Evolutionary conservation across 1,140 invertebrate species (phyloP), one percentile per base, ranked within the genome.

Genomic region (Trachymyrmex septentrionalis): DNA sequence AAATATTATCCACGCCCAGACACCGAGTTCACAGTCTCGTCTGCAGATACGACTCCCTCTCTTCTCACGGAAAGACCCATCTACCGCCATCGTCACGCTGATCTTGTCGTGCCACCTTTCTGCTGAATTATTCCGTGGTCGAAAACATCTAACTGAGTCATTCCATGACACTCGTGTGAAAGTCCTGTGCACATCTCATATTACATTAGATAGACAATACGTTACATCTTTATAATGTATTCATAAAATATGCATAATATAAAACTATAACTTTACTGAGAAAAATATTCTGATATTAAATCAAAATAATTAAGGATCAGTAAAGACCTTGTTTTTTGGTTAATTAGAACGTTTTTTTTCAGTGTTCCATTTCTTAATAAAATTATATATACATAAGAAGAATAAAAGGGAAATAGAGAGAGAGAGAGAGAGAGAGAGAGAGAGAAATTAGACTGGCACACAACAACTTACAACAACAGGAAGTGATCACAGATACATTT

Each of bases 1-100:
- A 92, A 93, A 92, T 93, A 91, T 93, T 44, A 63, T 87, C 80
- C 76, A 87, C 87, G 86, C 88, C 80, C 89, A 86, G 89, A 61
- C 50, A 12, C 2, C 30, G 64, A 61, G 63, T 87, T 71, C 27
- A 71, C 48, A 67, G 71, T 44, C 71, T 78, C 69, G 85, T 48
- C 61, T 30, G 55, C 55, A 55, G 63, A 64, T 27, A 66, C 38
- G 21, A 66, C 38, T 67, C 53, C 55, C 44, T 24, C 53, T 61
- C 24, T 77, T 34, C 21, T 14, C 75, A 34, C 48, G 63, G 16
- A 67, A 50, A 27, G 24, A 80, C 12, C 50, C 48, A 24, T 53
- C 38, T 9, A 63, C n/a, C 71, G 27, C 34, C 82, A 67, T 78
- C 73, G 34, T 78, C 53, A 16, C 9, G 59, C 19, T 34, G 76